These are phyloP conservation scores for Leptobrachium leishanense DNA, from an alignment of 2,113 vertebrate genomes.

Conservation along the genomic window DNA sequence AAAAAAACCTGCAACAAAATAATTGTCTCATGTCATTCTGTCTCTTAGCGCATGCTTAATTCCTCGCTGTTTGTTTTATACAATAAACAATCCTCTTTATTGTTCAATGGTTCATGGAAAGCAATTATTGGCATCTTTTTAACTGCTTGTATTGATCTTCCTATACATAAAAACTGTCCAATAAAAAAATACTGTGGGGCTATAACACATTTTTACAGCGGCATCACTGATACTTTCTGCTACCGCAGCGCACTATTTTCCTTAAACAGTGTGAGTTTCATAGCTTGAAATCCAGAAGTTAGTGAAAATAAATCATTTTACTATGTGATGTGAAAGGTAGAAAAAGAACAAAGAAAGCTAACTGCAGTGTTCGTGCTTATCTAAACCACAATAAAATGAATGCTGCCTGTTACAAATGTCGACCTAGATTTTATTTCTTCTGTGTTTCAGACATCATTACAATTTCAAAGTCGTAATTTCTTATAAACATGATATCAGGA, in stretches of 20 bases:
- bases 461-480: constrained; percentile 2
- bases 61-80: not conserved
- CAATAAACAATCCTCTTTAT: not conserved
- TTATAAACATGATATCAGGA: not conserved
- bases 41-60: not conserved
- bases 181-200: constrained; percentile 12
- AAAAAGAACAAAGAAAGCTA: not conserved
- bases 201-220: not conserved
- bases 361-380: not conserved
- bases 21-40: not conserved
- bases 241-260: constrained; percentile 21
- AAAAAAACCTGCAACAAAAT: too few relatives aligned
- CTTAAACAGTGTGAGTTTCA: constrained; percentile 50
- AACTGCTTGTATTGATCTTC: constrained; percentile 31
- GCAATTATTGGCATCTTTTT: constrained; percentile 26
- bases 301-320: constrained; percentile 56
- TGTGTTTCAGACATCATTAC: not conserved
- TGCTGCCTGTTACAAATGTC: constrained; percentile 33
- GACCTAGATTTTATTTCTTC: constrained; percentile 51
- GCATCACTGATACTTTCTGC: not conserved
- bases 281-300: constrained; percentile 48
- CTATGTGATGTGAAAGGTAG: constrained; percentile 29
- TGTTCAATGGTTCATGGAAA: not conserved
- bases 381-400: constrained; percentile 43
- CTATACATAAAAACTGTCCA: constrained; percentile 8